phyloP scores from a whole-genome alignment of 2,797 vertebrate genomes.

The Erpetoichthys calabaricus region DNA sequence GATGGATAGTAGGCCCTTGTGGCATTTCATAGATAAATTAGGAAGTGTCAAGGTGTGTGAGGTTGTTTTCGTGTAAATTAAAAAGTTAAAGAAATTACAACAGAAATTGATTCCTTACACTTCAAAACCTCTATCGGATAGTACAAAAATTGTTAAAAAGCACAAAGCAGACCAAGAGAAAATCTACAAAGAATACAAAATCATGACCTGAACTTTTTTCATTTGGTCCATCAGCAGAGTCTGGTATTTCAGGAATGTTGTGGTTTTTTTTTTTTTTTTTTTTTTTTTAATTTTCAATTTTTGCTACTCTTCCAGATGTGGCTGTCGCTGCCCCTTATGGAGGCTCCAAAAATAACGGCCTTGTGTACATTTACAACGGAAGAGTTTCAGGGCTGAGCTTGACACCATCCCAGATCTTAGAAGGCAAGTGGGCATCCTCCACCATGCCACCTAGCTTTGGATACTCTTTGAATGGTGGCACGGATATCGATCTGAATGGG shows the following conservation, averaged over 20 bases:
- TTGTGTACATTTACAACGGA: conserved; percentile 89
- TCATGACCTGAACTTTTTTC: too few species aligned
- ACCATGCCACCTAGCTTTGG: conserved; percentile 89
- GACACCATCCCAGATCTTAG: conserved; percentile 64
- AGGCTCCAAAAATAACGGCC: conserved; percentile 57
- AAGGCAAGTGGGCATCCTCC: conserved; percentile 74
- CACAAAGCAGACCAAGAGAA: too few species aligned
- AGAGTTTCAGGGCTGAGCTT: conserved; percentile 49
- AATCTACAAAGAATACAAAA: too few species aligned
- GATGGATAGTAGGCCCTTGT: too few species aligned
- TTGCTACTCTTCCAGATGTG: conserved; percentile 49
- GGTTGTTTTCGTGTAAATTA: too few species aligned
- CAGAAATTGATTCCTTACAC: too few species aligned
- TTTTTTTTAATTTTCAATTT: not conserved
- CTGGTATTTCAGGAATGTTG: not conserved
- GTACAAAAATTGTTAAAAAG: too few species aligned
- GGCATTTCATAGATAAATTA: too few species aligned
- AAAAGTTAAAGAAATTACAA: too few species aligned
- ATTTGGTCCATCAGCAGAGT: too few species aligned
- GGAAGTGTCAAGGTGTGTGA: too few species aligned
- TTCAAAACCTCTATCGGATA: too few species aligned
- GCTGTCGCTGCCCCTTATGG: conserved; percentile 84
- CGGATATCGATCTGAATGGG: conserved; percentile 83
- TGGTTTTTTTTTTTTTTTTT: not conserved
- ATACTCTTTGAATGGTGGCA: conserved; percentile 80